Percentiles rank a stretch among this genome's conserved stretches.
phyloP scores from a whole-genome alignment of 2,113 vertebrate genomes.

The Ptilorrhoa leucosticta region DNA sequence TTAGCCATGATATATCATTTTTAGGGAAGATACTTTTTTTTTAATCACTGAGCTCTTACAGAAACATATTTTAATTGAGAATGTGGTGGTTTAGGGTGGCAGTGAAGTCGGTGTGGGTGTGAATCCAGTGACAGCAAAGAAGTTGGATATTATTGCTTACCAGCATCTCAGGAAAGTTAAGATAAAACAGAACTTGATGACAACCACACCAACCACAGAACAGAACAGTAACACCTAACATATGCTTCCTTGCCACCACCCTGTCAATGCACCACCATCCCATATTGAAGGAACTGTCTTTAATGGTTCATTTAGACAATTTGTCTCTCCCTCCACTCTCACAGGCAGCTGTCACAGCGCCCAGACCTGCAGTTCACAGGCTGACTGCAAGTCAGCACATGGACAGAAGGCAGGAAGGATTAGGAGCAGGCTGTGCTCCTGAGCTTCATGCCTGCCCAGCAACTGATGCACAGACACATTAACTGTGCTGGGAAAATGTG shows the following conservation, averaged over 20 bases:
- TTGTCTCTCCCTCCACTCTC: not conserved
- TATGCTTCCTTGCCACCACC: not conserved
- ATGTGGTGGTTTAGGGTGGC: not conserved
- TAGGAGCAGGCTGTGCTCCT: not conserved
- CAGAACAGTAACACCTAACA: constrained; percentile 18
- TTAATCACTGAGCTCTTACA: not conserved
- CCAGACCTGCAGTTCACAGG: not conserved
- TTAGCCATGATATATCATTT: not conserved
- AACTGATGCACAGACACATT: not conserved
- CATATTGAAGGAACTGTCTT: not conserved
- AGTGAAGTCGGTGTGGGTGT: not conserved
- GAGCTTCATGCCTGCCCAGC: not conserved
- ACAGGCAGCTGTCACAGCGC: not conserved
- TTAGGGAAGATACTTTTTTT: not conserved
- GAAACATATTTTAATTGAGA: not conserved
- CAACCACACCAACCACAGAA: not conserved
- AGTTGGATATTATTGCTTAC: not conserved
- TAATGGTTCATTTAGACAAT: not conserved
- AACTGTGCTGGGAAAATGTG: not conserved
- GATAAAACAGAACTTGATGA: constrained; percentile 13
- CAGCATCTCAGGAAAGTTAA: not conserved
- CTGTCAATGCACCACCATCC: not conserved
- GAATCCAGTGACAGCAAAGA: constrained; percentile 19
- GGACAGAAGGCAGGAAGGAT: not conserved
- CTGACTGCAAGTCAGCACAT: not conserved